Conservation (phyloP, 2,113 vertebrate genomes). For the Grantiella picta region DNA sequence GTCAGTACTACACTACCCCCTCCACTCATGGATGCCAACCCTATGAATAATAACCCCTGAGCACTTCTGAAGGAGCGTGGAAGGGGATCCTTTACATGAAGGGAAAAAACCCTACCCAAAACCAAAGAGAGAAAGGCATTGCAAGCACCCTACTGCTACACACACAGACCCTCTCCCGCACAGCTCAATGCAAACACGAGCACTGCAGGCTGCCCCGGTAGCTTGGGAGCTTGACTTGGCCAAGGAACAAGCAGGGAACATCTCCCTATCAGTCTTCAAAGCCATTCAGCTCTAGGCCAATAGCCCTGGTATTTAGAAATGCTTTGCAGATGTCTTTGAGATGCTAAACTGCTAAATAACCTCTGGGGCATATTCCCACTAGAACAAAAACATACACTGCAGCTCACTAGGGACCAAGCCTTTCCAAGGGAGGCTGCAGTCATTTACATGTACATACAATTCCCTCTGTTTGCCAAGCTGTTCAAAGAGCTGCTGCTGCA, state of each 20-base stretch:
- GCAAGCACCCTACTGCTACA: neutral
- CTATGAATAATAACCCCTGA: neutral
- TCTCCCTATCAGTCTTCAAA: neutral
- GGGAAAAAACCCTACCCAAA: neutral
- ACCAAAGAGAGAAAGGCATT: neutral
- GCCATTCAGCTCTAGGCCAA: slow-evolving; percentile 13
- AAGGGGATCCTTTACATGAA: neutral
- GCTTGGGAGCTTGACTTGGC: neutral
- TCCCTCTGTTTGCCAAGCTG: neutral
- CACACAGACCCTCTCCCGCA: neutral
- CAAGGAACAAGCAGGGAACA: neutral
- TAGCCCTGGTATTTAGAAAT: neutral
- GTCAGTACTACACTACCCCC: neutral
- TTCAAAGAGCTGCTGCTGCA: neutral
- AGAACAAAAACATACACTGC: slow-evolving; percentile 31
- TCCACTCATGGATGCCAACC: neutral
- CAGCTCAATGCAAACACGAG: neutral
- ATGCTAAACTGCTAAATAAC: slow-evolving; percentile 61
- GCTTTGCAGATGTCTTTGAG: slow-evolving; percentile 18
- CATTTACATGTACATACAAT: neutral
- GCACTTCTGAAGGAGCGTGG: neutral
- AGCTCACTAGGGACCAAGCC: neutral
- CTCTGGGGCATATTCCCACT: slow-evolving; percentile 55
- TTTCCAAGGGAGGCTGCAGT: neutral
- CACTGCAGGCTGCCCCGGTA: neutral